Evolutionary conservation across 2,113 vertebrate genomes (phyloP), one percentile per base, ranked within the genome.

Genomic region (Chaetops frenatus): DNA sequence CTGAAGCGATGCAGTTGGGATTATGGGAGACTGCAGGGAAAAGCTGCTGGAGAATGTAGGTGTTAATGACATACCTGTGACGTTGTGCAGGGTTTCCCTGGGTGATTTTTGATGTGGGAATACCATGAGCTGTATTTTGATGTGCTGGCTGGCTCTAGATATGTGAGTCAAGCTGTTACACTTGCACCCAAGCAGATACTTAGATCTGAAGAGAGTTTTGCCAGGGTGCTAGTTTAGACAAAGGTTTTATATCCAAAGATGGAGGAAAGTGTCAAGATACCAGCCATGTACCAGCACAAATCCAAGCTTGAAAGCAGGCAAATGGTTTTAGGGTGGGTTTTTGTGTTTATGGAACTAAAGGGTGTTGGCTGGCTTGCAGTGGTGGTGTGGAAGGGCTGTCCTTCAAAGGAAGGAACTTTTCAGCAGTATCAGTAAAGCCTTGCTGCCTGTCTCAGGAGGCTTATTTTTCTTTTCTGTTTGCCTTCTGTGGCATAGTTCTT

Each of bases 331-430:
- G 42, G 61, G 20, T 66, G 25, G 1, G 1, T 11, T 38, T 79
- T 40, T 69, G 67, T 15, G 23, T 79, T 91, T 44, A 28, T 86
- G 17, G 58, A 90, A 36, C 33, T 83, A 11, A 54, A 56, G 60
- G 38, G 35, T 90, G 80, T 73, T 86, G 86, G 14, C 82, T 66
- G 42, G 27, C 51, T 93, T 4, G 4, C 12, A 70, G 3, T 42
- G 38, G 19, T 81, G 19, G 15, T 47, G 12, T 0, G 2, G 69
- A 96, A 87, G 56, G 57, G 48, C 85, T 88, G 74, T 67, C 38
- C 64, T 80, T 77, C 71, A 66, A 53, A 86, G 56, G 81, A 93
- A 94, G 81, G 42, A 91, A 53, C 51, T 88, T 47, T 11, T 74
- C 51, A n/a, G 31, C 38, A 38, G 1, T 86, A 24, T 47, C 50